Evolutionary conservation across 2,113 vertebrate species (phyloP).

Genomic region (Gallinago jamesoni): DNA sequence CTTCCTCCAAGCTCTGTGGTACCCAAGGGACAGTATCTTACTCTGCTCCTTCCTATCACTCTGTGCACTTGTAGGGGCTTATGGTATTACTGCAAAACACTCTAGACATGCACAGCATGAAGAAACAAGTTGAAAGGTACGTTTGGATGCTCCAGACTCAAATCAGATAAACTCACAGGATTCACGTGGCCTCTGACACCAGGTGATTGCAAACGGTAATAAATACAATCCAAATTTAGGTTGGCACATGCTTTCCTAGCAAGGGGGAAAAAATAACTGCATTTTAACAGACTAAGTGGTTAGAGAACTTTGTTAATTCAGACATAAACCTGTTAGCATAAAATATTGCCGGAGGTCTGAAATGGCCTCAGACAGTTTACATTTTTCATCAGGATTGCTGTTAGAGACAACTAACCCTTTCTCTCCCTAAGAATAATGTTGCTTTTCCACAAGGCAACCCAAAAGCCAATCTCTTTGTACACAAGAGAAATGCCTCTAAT

Average conservation of each 20-base stretch:
- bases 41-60: constrained; percentile 53
- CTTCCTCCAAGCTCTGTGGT: constrained; percentile 45
- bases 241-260: constrained; percentile 46
- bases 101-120: constrained; percentile 61
- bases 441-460: constrained; percentile 58
- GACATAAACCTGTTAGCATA: constrained; percentile 57
- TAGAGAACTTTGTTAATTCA: constrained; percentile 57
- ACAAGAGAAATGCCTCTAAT: constrained; percentile 65
- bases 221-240: constrained; percentile 57
- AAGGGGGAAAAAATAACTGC: constrained; percentile 25
- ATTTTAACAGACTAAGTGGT: constrained; percentile 49
- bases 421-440: constrained; percentile 46
- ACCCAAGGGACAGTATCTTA: constrained; percentile 14
- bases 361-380: constrained; percentile 49
- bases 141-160: constrained; percentile 46
- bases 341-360: constrained; percentile 55
- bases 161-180: constrained; percentile 61
- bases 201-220: constrained; percentile 55
- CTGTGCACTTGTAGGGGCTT: constrained; percentile 58
- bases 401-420: constrained; percentile 57
- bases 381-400: constrained; percentile 61
- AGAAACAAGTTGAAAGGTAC: constrained; percentile 54
- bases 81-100: constrained; percentile 53
- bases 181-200: constrained; percentile 44
- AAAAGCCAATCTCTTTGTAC: constrained; percentile 60